phyloP scores from a whole-genome alignment of 2,888 invertebrate genomes.

The Phasia obesa region DNA sequence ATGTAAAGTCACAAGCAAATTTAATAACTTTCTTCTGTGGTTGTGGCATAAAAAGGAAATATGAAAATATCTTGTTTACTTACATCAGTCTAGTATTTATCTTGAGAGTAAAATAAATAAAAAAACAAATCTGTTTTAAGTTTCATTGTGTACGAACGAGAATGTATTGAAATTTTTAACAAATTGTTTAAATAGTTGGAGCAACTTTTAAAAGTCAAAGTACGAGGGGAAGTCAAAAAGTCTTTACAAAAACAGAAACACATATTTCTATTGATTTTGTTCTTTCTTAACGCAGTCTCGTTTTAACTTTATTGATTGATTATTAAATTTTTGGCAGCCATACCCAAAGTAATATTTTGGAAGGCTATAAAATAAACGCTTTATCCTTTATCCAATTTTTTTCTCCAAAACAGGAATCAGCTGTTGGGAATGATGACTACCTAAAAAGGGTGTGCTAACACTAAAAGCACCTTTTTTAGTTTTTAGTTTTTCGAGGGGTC shows the following conservation, averaged over 20 bases:
- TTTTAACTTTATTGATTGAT: too few relatives aligned
- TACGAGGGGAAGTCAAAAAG: background rate
- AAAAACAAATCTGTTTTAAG: constrained; percentile 20
- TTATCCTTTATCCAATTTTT: too few relatives aligned
- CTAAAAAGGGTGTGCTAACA: too few relatives aligned
- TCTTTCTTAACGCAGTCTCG: too few relatives aligned
- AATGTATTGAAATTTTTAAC: constrained; percentile 12
- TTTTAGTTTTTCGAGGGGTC: too few relatives aligned
- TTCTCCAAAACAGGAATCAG: too few relatives aligned
- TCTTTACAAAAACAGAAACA: background rate
- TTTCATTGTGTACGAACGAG: background rate
- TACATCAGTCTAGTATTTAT: constrained; percentile 3
- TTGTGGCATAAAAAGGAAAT: background rate
- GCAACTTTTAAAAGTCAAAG: background rate
- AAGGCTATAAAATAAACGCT: too few relatives aligned
- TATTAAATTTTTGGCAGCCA: too few relatives aligned
- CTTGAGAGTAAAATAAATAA: background rate
- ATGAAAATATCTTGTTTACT: constrained; percentile 35
- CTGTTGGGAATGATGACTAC: too few relatives aligned
- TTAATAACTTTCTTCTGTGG: constrained; percentile 39
- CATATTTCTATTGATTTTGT: too few relatives aligned
- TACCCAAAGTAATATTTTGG: too few relatives aligned
- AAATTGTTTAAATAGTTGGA: constrained; percentile 45
- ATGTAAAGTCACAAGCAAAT: constrained; percentile 22
- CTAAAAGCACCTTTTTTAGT: too few relatives aligned